phyloP scores from a whole-genome alignment of 2,888 invertebrate genomes.

The Nematopogon swammerdamellus region DNA sequence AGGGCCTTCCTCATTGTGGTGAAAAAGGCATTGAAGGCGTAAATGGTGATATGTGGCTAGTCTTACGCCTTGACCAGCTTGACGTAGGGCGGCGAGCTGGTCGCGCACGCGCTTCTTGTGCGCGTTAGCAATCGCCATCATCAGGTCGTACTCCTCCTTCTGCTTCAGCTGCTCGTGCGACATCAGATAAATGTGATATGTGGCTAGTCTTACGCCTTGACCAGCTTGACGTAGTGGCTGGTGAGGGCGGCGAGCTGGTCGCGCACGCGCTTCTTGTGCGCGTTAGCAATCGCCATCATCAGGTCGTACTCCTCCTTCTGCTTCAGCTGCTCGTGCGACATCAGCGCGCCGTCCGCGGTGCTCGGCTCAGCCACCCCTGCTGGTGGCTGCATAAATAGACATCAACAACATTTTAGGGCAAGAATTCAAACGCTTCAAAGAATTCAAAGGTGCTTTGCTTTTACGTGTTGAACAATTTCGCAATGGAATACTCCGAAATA shows the following conservation, averaged over 20 bases:
- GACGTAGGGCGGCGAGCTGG: slow-evolving; percentile 51
- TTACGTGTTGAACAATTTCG: too few species aligned
- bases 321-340: slow-evolving; percentile 65
- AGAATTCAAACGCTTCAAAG: too few species aligned
- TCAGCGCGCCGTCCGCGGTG: slow-evolving; percentile 35
- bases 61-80: slow-evolving; percentile 52
- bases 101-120: slow-evolving; percentile 59
- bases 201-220: slow-evolving; percentile 51
- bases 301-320: slow-evolving; percentile 64
- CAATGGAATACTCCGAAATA: too few species aligned
- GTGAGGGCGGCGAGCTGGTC: slow-evolving; percentile 52
- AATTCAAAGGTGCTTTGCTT: too few species aligned
- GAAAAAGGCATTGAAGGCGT: too few species aligned
- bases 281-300: slow-evolving; percentile 59
- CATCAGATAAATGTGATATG: too few species aligned
- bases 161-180: slow-evolving; percentile 67
- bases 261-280: slow-evolving; percentile 59
- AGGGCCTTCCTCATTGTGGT: too few species aligned
- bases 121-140: slow-evolving; percentile 59
- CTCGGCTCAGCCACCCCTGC: slow-evolving; percentile 34
- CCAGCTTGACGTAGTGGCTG: slow-evolving; percentile 54
- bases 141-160: slow-evolving; percentile 62
- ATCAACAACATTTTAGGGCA: too few species aligned
- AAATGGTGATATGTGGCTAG: too few species aligned
- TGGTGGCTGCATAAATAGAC: too few species aligned